Evolutionary conservation across 2,797 vertebrate species (phyloP).

Genomic region (Monodelphis domestica): DNA sequence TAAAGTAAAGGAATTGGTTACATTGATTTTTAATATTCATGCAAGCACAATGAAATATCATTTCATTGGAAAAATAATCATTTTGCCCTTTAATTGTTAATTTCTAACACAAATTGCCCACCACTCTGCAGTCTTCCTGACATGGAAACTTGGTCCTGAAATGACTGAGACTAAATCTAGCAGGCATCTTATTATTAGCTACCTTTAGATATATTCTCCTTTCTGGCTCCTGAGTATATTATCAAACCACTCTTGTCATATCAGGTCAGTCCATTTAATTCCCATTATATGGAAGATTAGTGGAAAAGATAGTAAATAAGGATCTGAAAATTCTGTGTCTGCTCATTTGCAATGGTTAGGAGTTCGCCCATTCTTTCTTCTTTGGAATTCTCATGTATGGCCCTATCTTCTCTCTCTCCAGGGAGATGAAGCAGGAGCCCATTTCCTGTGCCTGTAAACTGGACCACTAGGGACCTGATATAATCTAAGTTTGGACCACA

Average conservation of each 20-base stretch:
- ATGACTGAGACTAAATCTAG: background rate
- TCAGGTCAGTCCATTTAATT: background rate
- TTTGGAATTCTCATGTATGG: background rate
- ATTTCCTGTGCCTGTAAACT: background rate
- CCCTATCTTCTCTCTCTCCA: background rate
- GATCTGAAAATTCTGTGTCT: background rate
- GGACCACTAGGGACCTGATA: background rate
- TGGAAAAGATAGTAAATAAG: background rate
- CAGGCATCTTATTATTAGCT: background rate
- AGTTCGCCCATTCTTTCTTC: background rate
- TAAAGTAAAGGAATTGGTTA: background rate
- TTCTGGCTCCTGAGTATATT: background rate
- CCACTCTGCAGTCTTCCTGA: background rate
- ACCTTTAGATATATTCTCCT: background rate
- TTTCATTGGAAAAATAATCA: background rate
- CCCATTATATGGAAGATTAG: background rate
- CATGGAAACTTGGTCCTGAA: background rate
- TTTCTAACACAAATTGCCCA: background rate
- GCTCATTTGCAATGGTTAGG: background rate
- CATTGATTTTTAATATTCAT: background rate
- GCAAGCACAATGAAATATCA: background rate
- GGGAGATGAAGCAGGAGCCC: background rate
- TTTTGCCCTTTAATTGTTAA: background rate
- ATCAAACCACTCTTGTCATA: background rate
- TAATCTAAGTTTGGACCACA: background rate